A percentile compares a stretch with the other conserved stretches of the same genome.
These are phyloP conservation scores for Melanargia galathea DNA, from an alignment of 2,888 invertebrate species.

Conservation along the genomic window DNA sequence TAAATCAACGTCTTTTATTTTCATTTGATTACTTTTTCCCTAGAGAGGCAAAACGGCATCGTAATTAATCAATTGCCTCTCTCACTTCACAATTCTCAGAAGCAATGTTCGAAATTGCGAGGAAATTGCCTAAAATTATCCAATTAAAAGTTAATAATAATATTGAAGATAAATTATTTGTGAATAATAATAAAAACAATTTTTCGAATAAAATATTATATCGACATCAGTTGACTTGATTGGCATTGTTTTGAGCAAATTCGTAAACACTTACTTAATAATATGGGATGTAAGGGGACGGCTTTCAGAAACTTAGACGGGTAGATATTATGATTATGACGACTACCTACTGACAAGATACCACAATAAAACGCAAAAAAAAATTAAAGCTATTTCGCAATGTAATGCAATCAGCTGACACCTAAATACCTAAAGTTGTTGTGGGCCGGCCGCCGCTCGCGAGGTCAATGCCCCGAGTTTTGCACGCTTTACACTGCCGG, in stretches of 20 bases:
- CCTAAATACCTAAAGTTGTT: no score
- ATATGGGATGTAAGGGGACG: no score
- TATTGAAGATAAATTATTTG: slow-evolving; percentile 11
- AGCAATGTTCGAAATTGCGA: slow-evolving; percentile 19
- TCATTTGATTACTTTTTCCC: not conserved
- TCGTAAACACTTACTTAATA: not conserved
- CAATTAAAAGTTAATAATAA: slow-evolving; percentile 23
- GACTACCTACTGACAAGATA: no score
- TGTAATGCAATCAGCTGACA: no score
- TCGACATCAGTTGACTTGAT: not conserved
- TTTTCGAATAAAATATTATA: not conserved
- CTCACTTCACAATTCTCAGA: slow-evolving; percentile 14
- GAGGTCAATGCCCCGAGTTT: no score
- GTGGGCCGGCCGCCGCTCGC: no score
- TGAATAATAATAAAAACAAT: slow-evolving; percentile 9
- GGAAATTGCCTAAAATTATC: slow-evolving; percentile 20
- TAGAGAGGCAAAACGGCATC: not conserved
- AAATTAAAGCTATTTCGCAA: no score
- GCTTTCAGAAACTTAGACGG: no score
- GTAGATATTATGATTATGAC: no score
- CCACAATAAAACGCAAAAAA: no score
- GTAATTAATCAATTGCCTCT: slow-evolving; percentile 22
- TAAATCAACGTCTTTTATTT: not conserved
- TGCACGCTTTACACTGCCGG: no score
- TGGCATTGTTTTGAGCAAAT: not conserved